Conservation (phyloP, 2,113 vertebrate genomes). For the Pycnonotus jocosus region DNA sequence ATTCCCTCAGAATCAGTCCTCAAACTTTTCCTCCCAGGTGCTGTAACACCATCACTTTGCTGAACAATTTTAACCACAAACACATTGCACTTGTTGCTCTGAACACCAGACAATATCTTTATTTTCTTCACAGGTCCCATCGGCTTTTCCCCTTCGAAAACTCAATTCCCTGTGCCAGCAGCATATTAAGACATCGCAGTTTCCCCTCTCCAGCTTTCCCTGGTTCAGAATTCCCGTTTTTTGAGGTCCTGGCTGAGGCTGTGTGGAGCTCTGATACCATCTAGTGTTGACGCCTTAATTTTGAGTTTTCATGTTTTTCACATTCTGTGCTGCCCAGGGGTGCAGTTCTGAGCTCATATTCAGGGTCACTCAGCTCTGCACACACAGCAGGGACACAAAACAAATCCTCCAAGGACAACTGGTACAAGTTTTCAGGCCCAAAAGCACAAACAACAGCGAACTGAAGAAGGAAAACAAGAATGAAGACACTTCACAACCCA, state of each 20-base stretch:
- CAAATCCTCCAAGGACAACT: not conserved
- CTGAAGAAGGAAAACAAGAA: not conserved
- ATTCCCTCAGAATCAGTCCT: not conserved
- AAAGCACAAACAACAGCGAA: not conserved
- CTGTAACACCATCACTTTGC: not conserved
- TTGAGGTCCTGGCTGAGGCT: not conserved
- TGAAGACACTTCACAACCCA: not conserved
- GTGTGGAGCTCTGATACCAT: slow-evolving; percentile 36
- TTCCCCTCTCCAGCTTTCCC: not conserved
- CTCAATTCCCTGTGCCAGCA: not conserved
- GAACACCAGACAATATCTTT: not conserved
- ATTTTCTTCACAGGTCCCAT: not conserved
- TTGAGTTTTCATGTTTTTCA: not conserved
- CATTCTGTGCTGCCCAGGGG: not conserved
- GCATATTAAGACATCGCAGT: not conserved
- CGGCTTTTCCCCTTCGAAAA: not conserved
- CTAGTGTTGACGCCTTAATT: not conserved
- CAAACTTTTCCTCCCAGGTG: not conserved
- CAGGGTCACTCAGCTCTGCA: not conserved
- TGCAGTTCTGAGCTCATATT: not conserved
- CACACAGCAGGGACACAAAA: not conserved
- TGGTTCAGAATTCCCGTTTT: not conserved
- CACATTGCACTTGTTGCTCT: not conserved
- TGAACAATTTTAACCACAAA: not conserved
- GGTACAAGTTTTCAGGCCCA: too few species aligned